Percentiles rank a stretch among this genome's conserved stretches.
Conservation (phyloP, 2,888 invertebrate genomes). For the Drosophila leonis region DNA sequence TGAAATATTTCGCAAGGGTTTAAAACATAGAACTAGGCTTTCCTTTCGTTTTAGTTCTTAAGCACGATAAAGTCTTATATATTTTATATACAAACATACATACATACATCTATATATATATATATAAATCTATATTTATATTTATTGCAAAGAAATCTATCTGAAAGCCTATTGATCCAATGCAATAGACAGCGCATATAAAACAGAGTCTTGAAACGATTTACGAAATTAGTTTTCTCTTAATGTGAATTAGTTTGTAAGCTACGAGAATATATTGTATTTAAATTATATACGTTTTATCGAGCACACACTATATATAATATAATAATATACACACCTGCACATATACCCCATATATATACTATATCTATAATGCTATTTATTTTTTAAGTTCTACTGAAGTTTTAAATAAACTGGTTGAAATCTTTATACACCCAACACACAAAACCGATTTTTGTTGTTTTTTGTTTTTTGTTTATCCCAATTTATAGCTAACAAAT, state of each 20-base stretch:
- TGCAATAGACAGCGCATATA: constrained; percentile 26
- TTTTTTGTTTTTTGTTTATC: constrained; percentile 6
- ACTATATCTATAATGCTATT: constrained; percentile 21
- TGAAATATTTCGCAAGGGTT: constrained; percentile 21
- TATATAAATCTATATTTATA: constrained; percentile 17
- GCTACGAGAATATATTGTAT: constrained; percentile 40
- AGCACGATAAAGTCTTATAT: constrained; percentile 40
- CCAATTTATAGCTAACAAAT: neutral
- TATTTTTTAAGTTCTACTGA: constrained; percentile 52
- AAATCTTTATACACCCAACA: constrained; percentile 43
- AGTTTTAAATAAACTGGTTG: constrained; percentile 60
- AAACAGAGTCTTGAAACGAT: constrained; percentile 35
- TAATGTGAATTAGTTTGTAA: constrained; percentile 59
- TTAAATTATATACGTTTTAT: constrained; percentile 46
- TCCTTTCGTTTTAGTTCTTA: constrained; percentile 22
- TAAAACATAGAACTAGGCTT: constrained; percentile 5
- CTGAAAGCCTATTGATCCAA: constrained; percentile 9
- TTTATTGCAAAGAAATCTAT: constrained; percentile 9
- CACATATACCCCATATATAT: constrained; percentile 31
- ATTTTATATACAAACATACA: constrained; percentile 38
- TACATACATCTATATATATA: constrained; percentile 9
- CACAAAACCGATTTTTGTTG: neutral
- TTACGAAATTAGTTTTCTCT: constrained; percentile 53
- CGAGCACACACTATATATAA: constrained; percentile 35
- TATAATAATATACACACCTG: constrained; percentile 41